Evolutionary conservation across 2,113 vertebrate genomes (phyloP), one percentile per base, ranked within the genome.

Genomic region (Anguilla rostrata): DNA sequence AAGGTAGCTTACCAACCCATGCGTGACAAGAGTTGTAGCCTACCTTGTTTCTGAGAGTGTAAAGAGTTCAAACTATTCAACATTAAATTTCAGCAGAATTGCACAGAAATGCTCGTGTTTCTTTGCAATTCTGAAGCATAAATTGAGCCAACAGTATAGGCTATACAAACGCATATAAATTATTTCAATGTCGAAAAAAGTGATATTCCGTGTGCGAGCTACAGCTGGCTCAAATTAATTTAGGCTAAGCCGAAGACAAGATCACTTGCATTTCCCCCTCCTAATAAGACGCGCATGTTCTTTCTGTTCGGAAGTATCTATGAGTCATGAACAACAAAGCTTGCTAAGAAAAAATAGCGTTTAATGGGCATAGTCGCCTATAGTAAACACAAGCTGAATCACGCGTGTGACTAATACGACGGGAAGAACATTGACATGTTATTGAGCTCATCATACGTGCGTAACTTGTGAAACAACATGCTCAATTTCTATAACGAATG

Each of bases 301-400:
- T 75, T 75, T n/a, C 11, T 75, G 16, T 75, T 34, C 11, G 71
- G 71, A 75, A 75, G n/a, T 34, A 34, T 0, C 7, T 75, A 29
- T 75, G 71, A 75, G 26, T 75, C 71, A 75, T 26, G 71, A 26
- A 75, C 34, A 75, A n/a, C 26, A 71, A 75, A 75, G 34, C 71
- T 75, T 26, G 5, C 26, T 29, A 34, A 75, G 26, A n/a, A 34
- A 75, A 75, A 29, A 75, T 1, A 34, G n/a, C 26, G 26, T 75
- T 34, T 34, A 75, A 75, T 12, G 11, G 71, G 11, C 71, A 75
- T 14, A 71, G 71, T 26, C 9, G 26, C 1, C 26, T 34, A 26
- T 66, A 75, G 71, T 75, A 75, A 75, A 75, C 71, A 75, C 22
- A 53, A 75, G 71, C 26, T 75, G 71, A 75, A 34, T 75, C 71